A percentile compares a stretch with the other conserved stretches of the same genome.
Evolutionary conservation across 2,113 vertebrate genomes (phyloP).

Genomic region (Microcebus griseorufus): DNA sequence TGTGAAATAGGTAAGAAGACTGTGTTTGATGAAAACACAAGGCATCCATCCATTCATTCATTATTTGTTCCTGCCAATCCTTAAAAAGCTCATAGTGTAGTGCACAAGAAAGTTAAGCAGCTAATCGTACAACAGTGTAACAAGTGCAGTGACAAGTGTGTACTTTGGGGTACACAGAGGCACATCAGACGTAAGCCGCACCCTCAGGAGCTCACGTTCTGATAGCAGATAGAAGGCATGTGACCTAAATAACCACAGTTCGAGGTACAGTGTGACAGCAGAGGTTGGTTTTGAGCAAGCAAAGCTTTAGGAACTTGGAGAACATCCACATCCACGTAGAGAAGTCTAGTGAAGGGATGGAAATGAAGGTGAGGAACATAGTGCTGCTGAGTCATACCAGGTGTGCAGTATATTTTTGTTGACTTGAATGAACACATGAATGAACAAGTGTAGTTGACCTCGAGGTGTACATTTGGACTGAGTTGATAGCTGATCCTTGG

Average conservation of each 20-base stretch:
- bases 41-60: background rate
- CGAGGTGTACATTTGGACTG: background rate
- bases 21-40: background rate
- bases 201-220: background rate
- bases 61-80: background rate
- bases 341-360: background rate
- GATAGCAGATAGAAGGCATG: background rate
- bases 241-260: background rate
- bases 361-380: background rate
- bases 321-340: background rate
- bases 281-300: background rate
- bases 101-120: background rate
- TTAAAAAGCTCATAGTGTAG: background rate
- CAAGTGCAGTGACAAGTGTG: background rate
- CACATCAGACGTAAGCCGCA: background rate
- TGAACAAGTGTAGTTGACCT: background rate
- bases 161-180: background rate
- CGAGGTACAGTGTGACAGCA: background rate
- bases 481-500: too few relatives aligned
- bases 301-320: background rate
- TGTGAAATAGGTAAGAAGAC: background rate
- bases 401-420: background rate
- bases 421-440: background rate
- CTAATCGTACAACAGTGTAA: fast-evolving
- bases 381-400: background rate